Percentiles rank a stretch among this genome's conserved stretches.
Conservation (phyloP, 2,797 vertebrate species). For the Hypotaenidia philippensis region DNA sequence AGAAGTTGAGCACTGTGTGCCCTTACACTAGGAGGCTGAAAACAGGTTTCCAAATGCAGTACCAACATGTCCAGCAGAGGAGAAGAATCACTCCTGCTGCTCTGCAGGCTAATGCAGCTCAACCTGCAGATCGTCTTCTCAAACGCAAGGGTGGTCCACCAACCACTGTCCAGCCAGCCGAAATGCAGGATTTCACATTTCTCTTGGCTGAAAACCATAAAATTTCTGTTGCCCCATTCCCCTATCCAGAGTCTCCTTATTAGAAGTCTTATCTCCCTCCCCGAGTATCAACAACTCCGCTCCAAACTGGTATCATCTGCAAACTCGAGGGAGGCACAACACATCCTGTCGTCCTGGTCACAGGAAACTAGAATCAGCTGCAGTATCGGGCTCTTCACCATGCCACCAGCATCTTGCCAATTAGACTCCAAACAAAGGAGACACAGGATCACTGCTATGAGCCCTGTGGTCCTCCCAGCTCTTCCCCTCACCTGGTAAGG, state of each 20-base stretch:
- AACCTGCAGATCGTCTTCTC: not conserved
- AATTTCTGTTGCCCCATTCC: not conserved
- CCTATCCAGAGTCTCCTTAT: not conserved
- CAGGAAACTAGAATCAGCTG: not conserved
- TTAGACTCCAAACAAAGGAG: not conserved
- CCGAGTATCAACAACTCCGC: fast-evolving
- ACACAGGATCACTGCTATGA: not conserved
- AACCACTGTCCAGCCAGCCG: not conserved
- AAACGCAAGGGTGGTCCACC: not conserved
- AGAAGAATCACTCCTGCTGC: not conserved
- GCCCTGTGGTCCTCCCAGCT: not conserved
- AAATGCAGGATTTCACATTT: not conserved
- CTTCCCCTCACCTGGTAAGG: fast-evolving
- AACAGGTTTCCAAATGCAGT: not conserved
- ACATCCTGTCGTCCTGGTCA: not conserved
- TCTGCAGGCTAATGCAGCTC: not conserved
- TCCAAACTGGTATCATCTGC: not conserved
- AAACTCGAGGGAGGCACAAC: not conserved
- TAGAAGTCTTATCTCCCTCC: not conserved
- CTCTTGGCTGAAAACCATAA: not conserved
- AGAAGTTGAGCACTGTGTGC: not conserved
- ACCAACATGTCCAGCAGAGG: not conserved
- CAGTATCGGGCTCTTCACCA: not conserved
- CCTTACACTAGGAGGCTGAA: not conserved
- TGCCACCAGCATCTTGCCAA: not conserved